Base-by-base conservation (phyloP, 2,797 vertebrate species). In the Sebastes hopkinsi region DNA sequence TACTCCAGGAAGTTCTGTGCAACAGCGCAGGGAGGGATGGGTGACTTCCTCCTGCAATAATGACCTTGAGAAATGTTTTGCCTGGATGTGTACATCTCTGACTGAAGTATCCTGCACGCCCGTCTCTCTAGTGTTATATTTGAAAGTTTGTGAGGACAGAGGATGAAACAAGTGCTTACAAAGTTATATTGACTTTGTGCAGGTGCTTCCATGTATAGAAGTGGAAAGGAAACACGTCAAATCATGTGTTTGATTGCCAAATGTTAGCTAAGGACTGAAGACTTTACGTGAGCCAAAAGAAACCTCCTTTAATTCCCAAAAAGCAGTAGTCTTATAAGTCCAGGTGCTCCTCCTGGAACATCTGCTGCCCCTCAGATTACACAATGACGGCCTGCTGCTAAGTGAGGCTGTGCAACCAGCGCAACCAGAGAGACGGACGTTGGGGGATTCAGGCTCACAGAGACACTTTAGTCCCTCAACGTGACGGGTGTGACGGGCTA, bases 331-430 rank as follows among this genome's bases (percentile, higher is more conserved):
- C 16, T 30, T 32, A 11, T 59, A 75, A 12, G 8, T 86, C 79
- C 76, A 88, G 85, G 75, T 86, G 72, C 64, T 85, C 34, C 55
- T 66, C 14, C 30, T 77, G 29, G 29, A 87, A 86, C 82, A 87
- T 84, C 82, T 85, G 84, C 78, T 77, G 68, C 42, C 70, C 72
- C 56, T 52, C 67, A 75, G 66, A 88, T 86, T 78, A 82, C 72
- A 79, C 84, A 81, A 60, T 77, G 54, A 78, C 82, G 70, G 18
- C 8, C 69, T 72, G 81, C 77, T 61, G 42, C 42, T 76, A 69
- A 85, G 73, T 67, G 71, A 71, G 52, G 4, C 42, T 75, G 66
- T 29, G 27, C 27, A 75, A 60, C 30, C 72, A 55, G 34, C 14
- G 18, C 27, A 65, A 55, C 59, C 81, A 72, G 32, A 83, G 23